Evolutionary conservation across 2,888 invertebrate species (phyloP), one percentile per base, ranked within the genome.

Genomic region (Hypercompe scribonia): DNA sequence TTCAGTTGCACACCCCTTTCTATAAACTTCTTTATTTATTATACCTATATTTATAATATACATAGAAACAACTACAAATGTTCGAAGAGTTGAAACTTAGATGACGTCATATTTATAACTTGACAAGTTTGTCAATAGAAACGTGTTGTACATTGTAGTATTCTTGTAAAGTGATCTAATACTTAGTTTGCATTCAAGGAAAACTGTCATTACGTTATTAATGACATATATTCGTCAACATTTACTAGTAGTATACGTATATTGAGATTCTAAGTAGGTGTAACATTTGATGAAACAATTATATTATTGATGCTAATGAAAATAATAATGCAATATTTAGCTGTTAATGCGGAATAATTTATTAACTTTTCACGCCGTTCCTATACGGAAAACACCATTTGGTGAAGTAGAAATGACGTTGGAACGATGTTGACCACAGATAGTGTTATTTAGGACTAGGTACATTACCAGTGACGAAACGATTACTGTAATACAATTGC

Each of bases 91-190:
- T 84, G 83, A 86, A 80, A 54, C 24, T 78, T 54, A 71, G 79
- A 80, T 91, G 91, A 91, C 90, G 92, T 91, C 89, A 92, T 80
- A 74, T 69, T 2, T 46, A 70, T 64, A 76, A 76, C 75, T 72
- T 72, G 33, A 72, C 72, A 33, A 66, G 54, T 46, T 73, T 63
- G 63, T 75, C 77, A 75, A 70, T 77, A 65, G 65, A 77, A 74
- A 72, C 77, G 83, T 78, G 75, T 78, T 64, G 71, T 81, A 75
- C 77, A 83, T 78, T 64, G 72, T 83, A 73, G 78, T 85, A 83
- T 83, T 84, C 78, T 76, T 67, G 80, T 78, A 71, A 73, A 84
- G 77, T 84, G 84, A 84, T 84, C 78, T 80, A 84, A 85, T 77
- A 72, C 64, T 77, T 66, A 77, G 34, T 64, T 76, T 73, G 70